Percentiles rank a stretch among this genome's conserved stretches.
These are phyloP conservation scores for Drosophila malerkotliana DNA, from an alignment of 1,140 invertebrate species.

Conservation along the genomic window DNA sequence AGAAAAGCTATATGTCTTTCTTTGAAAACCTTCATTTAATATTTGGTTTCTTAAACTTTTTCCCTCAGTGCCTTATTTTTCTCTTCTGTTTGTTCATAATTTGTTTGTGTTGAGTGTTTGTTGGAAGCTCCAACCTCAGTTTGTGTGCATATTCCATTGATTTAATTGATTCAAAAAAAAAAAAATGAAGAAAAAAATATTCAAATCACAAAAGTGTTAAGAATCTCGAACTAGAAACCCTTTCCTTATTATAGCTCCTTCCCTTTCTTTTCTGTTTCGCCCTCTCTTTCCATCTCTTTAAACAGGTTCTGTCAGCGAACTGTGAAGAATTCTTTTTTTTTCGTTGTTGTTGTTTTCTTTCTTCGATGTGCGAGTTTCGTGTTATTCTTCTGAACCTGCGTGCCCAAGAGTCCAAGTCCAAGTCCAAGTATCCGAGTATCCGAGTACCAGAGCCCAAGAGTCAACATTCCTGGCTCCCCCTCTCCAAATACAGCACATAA, in stretches of 20 bases:
- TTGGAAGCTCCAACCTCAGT: conserved; percentile 6
- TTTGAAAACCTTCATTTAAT: not conserved
- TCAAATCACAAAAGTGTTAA: conserved; percentile 79
- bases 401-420: conserved; percentile 35
- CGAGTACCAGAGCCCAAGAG: conserved; percentile 25
- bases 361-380: conserved; percentile 3
- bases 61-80: conserved; percentile 1
- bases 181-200: conserved; percentile 35
- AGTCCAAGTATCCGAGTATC: not conserved
- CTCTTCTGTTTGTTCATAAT: conserved; percentile 52
- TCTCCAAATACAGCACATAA: not conserved
- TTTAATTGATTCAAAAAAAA: conserved; percentile 73
- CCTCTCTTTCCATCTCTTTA: conserved; percentile 10
- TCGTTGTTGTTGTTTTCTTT: not conserved
- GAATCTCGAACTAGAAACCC: conserved; percentile 40
- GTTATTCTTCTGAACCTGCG: conserved; percentile 13
- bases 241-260: not conserved
- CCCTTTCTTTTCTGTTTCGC: not conserved
- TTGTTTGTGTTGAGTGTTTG: conserved; percentile 36
- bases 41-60: conserved; percentile 1
- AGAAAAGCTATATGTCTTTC: not conserved
- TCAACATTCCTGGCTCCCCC: conserved; percentile 28
- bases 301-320: conserved; percentile 78
- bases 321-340: conserved; percentile 67
- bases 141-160: conserved; percentile 42